Evolutionary conservation across 1,140 invertebrate genomes (phyloP), one percentile per base, ranked within the genome.

Genomic region (Cydia pomonella): DNA sequence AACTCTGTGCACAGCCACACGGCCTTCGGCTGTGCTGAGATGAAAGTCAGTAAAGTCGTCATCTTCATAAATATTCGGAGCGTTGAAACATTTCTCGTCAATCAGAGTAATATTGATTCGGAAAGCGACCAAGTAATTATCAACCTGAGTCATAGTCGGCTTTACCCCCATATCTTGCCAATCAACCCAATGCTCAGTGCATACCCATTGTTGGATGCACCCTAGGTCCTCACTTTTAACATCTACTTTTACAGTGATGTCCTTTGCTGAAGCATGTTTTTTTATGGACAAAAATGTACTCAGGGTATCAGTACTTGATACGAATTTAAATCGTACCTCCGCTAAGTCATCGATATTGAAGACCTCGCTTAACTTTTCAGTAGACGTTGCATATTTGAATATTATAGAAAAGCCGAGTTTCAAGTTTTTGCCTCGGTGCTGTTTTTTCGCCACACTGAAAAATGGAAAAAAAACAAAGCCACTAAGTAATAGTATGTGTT

Each of bases 41-140:
- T 83, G 79, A 62, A 83, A 84, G 72, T 84, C 83, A 3, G 76
- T 84, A 18, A 84, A 50, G 9, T 81, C 82, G 1, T 16, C 63
- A 63, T 85, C 84, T 1, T 80, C 79, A 27, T 83, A 77, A 12
- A 85, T 5, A 78, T 78, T 59, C 4, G 23, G 7, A 64, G 47
- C 16, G n/a, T 50, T 50, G 47, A 27, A 29, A 13, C 12, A 29
- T 25, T 29, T 64, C 62, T 16, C 23, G 29, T 9, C n/a, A 16
- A 5, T 23, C 62, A 64, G 23, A 29, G 10, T 64, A 16, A 64
- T 64, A 7, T 64, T 25, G 4, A 64, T 13, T 64, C 25, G 47
- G 6, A 50, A 50, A 6, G 47, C 47, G n/a, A 50, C n/a, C 16
- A 50, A 50, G 10, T 18, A 18, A 50, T 50, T 16, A 6, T 50